Conservation (phyloP, 1,140 invertebrate genomes). For the Sinonovacula constricta region DNA sequence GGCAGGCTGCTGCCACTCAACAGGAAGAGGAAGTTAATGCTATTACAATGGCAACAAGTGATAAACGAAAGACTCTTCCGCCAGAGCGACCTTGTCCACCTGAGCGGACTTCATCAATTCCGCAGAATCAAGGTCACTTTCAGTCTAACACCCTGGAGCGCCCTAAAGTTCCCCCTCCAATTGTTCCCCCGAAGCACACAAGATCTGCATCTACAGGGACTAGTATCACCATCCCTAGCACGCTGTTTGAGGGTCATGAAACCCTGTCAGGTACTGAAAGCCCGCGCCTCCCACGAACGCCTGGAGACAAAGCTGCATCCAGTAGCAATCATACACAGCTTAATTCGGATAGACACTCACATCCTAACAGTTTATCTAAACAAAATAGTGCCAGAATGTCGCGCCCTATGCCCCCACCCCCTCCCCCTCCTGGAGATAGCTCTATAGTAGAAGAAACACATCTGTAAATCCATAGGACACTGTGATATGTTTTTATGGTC, state of each 20-base stretch:
- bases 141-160: too few species aligned
- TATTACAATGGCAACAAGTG: background rate
- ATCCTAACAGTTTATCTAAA: conserved; percentile 42
- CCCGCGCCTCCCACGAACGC: conserved; percentile 1
- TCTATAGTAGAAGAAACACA: conserved; percentile 59
- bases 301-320: background rate
- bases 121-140: conserved; percentile 31
- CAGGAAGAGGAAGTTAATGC: conserved; percentile 14
- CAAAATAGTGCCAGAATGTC: conserved; percentile 52
- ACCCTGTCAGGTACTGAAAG: conserved; percentile 30
- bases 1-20: conserved; percentile 51
- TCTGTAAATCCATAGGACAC: too few species aligned
- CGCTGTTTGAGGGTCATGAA: conserved; percentile 23
- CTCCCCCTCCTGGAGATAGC: conserved; percentile 61
- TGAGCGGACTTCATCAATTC: conserved; percentile 52
- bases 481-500: too few species aligned
- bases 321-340: conserved; percentile 38
- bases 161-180: conserved; percentile 63
- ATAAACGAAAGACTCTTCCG: conserved; percentile 54
- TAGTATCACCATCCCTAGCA: conserved; percentile 50
- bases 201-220: conserved; percentile 70
- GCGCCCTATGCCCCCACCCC: conserved; percentile 59
- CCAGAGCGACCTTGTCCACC: conserved; percentile 53
- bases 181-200: conserved; percentile 60
- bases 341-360: conserved; percentile 32